Evolutionary conservation across 2,113 vertebrate species (phyloP).

Genomic region (Psephotus haematonotus): DNA sequence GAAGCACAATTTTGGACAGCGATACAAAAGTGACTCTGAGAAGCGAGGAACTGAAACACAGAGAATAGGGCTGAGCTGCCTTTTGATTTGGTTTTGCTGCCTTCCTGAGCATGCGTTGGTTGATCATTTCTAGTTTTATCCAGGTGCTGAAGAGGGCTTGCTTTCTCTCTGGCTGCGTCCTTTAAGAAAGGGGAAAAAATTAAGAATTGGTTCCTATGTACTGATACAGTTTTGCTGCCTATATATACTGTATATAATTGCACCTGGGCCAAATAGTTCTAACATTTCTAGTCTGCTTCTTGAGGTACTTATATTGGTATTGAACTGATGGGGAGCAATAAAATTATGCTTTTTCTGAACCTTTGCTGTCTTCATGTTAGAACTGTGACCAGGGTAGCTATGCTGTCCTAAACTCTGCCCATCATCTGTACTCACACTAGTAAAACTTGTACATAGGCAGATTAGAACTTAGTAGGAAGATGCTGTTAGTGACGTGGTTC

Average conservation of each 20-base stretch:
- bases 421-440: not conserved
- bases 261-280: not conserved
- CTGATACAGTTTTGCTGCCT: too few relatives aligned
- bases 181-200: not conserved
- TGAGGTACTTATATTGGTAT: fast-evolving
- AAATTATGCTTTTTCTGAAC: not conserved
- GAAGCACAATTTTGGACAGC: not conserved
- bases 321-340: not conserved
- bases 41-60: not conserved
- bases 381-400: not conserved
- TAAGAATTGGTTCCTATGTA: not conserved
- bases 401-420: not conserved
- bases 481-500: not conserved
- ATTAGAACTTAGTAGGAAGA: not conserved
- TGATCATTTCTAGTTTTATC: not conserved
- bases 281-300: not conserved
- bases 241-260: too few relatives aligned
- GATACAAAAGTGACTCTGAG: not conserved
- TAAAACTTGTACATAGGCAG: not conserved
- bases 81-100: not conserved
- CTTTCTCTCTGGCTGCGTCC: not conserved
- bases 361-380: not conserved
- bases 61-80: not conserved
- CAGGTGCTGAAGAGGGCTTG: not conserved
- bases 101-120: not conserved